These are phyloP conservation scores for Colletes latitarsis DNA, from an alignment of 1,140 invertebrate genomes.

Conservation along the genomic window DNA sequence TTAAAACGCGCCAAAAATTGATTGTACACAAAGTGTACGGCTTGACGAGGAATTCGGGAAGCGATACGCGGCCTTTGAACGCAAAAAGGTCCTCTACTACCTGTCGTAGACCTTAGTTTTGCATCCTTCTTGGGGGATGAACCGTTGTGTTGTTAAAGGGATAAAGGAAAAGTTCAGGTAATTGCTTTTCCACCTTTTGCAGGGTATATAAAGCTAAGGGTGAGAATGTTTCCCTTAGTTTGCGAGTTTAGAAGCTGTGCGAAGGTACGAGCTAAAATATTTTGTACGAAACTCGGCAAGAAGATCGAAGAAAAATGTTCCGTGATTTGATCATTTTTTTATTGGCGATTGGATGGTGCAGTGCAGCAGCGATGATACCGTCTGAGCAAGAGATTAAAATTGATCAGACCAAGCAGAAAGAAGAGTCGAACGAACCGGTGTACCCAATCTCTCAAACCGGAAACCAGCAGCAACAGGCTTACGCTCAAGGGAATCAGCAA, in stretches of 20 bases:
- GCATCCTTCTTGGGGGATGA: not conserved
- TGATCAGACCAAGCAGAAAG: not conserved
- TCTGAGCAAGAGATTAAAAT: not conserved
- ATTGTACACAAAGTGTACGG: no score
- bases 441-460: not conserved
- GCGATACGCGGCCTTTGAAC: no score
- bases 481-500: slow-evolving; percentile 3
- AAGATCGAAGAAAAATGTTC: not conserved
- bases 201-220: not conserved
- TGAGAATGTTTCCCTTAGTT: not conserved
- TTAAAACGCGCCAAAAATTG: no score
- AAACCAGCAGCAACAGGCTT: not conserved
- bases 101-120: no score
- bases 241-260: no score
- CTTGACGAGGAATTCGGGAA: no score
- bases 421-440: not conserved
- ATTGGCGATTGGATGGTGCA: not conserved
- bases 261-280: not conserved
- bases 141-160: not conserved
- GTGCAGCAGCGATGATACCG: not conserved
- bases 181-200: not conserved
- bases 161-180: not conserved
- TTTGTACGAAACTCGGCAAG: not conserved
- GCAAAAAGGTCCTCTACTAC: no score
- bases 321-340: not conserved